Percentiles rank a stretch among this genome's conserved stretches.
These are phyloP conservation scores for Drosophila murphyi DNA, from an alignment of 1,140 invertebrate species.

Conservation along the genomic window DNA sequence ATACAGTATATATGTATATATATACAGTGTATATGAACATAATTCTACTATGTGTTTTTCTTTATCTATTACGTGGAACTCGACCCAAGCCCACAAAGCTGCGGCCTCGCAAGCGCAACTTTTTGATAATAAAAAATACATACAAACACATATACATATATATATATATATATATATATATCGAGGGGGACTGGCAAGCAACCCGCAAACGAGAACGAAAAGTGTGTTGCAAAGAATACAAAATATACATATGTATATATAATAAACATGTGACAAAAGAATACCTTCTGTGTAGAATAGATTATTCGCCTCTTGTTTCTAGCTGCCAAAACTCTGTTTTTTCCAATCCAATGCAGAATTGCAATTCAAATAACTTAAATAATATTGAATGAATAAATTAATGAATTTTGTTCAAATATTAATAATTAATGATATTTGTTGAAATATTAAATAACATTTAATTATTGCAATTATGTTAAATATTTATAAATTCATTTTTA, in stretches of 20 bases:
- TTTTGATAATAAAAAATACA: slow-evolving; percentile 49
- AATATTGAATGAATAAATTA: no score
- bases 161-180: slow-evolving; percentile 32
- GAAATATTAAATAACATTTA: not conserved
- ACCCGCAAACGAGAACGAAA: slow-evolving; percentile 24
- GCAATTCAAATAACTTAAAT: no score
- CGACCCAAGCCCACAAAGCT: slow-evolving; percentile 14
- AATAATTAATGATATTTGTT: no score
- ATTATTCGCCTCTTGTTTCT: no score
- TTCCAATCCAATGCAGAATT: no score
- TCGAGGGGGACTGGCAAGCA: slow-evolving; percentile 29
- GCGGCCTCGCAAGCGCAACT: slow-evolving; percentile 32
- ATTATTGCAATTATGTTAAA: no score
- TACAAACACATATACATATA: not conserved
- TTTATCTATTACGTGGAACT: slow-evolving; percentile 72
- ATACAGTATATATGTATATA: slow-evolving; percentile 5
- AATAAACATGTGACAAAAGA: not conserved
- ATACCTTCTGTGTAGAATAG: no score
- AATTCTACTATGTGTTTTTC: slow-evolving; percentile 20
- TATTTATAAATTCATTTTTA: no score
- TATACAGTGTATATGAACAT: slow-evolving; percentile 7
- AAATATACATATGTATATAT: not conserved
- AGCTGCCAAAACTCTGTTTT: no score
- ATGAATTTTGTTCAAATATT: no score
- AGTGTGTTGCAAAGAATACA: slow-evolving; percentile 24